Evolutionary conservation across 2,797 vertebrate species (phyloP).

Genomic region (Peromyscus nudipes): DNA sequence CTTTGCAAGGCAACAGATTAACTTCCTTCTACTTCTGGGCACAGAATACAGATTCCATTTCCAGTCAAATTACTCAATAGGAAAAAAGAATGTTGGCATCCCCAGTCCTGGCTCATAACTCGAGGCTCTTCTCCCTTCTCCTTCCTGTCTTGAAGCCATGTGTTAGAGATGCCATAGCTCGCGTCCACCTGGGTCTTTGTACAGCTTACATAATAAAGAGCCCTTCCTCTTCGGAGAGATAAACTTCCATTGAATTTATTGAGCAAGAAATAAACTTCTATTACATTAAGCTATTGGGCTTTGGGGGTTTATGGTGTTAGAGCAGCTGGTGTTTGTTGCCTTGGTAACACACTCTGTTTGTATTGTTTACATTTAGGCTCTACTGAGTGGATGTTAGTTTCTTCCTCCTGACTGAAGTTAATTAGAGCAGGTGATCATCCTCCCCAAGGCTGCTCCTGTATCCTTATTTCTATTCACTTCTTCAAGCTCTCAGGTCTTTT

Average conservation of each 20-base stretch:
- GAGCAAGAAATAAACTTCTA: conserved; percentile 24
- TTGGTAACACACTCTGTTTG: neutral
- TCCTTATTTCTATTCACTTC: neutral
- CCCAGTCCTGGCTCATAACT: neutral
- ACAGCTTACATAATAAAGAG: neutral
- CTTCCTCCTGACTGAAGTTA: neutral
- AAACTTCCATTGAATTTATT: conserved; percentile 30
- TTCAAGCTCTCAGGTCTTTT: neutral
- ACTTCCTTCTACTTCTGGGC: neutral
- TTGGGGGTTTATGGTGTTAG: neutral
- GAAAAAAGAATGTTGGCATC: neutral
- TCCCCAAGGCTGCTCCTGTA: neutral
- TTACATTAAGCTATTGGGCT: neutral
- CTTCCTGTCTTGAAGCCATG: neutral
- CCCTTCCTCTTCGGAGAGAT: neutral
- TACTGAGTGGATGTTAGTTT: neutral
- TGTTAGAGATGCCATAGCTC: neutral
- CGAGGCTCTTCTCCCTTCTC: neutral
- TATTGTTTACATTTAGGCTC: neutral
- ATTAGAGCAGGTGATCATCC: neutral
- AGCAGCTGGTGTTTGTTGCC: neutral
- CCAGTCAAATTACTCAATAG: neutral
- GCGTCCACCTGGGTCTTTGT: neutral
- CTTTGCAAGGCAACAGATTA: neutral
- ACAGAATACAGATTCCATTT: neutral